Conservation (phyloP, 53 echinoderm and acorn worm genomes). For the Holothuria scabra region DNA sequence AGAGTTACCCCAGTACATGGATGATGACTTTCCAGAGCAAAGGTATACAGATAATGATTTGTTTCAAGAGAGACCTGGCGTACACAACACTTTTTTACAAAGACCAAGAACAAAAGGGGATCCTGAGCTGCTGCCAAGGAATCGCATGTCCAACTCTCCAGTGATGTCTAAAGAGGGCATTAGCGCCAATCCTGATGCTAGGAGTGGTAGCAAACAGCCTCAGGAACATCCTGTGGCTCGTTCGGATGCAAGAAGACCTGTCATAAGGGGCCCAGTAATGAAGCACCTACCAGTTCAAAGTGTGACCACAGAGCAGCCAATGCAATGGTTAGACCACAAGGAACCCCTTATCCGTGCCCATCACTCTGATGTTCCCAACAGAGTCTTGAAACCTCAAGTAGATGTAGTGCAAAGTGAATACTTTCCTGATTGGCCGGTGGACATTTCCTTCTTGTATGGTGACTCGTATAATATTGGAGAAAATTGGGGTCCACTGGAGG, state of each 20-base stretch:
- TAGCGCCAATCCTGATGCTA: too few relatives aligned
- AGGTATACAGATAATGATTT: slow-evolving; percentile 15
- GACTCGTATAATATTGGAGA: slow-evolving; percentile 29
- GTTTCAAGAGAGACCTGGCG: background rate
- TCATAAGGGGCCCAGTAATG: too few relatives aligned
- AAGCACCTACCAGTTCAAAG: background rate
- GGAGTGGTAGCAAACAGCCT: too few relatives aligned
- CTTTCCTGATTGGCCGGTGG: slow-evolving; percentile 21
- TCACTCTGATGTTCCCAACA: background rate
- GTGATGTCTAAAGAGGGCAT: too few relatives aligned
- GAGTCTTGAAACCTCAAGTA: slow-evolving; percentile 1
- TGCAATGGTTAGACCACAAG: slow-evolving; percentile 23
- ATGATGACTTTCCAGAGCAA: slow-evolving; percentile 35
- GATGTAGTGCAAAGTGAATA: slow-evolving; percentile 20
- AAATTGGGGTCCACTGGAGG: background rate
- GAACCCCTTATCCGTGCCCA: background rate
- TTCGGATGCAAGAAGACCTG: too few relatives aligned
- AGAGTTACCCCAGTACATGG: background rate
- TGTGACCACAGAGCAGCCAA: slow-evolving; percentile 25
- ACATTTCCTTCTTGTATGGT: slow-evolving; percentile 15
- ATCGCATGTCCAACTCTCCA: too few relatives aligned
- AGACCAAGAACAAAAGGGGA: too few relatives aligned
- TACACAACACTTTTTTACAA: too few relatives aligned
- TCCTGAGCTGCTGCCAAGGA: too few relatives aligned
- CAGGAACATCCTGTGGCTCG: too few relatives aligned